A percentile compares a stretch with the other conserved stretches of the same genome.
Evolutionary conservation across 2,797 vertebrate species (phyloP).

Genomic region (Sylvilagus floridanus): DNA sequence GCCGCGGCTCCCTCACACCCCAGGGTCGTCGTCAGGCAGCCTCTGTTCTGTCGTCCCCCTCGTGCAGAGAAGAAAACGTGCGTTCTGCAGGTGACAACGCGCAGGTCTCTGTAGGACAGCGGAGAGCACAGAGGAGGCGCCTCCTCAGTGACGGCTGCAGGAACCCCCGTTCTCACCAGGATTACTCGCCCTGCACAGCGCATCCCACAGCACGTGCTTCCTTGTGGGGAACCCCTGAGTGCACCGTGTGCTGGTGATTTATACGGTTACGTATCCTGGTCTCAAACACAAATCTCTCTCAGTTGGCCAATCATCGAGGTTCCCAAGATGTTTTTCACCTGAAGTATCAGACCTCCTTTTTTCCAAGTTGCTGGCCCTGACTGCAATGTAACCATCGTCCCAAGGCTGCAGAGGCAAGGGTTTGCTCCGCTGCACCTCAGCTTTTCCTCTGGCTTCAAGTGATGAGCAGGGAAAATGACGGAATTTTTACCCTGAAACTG

Average conservation of each 20-base stretch:
- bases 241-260: slow-evolving; percentile 83
- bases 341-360: slow-evolving; percentile 61
- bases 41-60: background rate
- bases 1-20: slow-evolving; percentile 53
- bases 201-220: slow-evolving; percentile 84
- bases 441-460: slow-evolving; percentile 7
- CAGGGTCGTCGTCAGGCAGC: slow-evolving; percentile 28
- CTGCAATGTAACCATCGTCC: background rate
- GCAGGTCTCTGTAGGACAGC: slow-evolving; percentile 42
- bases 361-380: slow-evolving; percentile 47
- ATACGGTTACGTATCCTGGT: slow-evolving; percentile 84
- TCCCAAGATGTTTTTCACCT: slow-evolving; percentile 83
- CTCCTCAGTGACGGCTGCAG: slow-evolving; percentile 8
- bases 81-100: background rate
- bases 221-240: slow-evolving; percentile 81
- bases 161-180: slow-evolving; percentile 51
- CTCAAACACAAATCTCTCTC: slow-evolving; percentile 84
- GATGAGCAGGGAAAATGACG: background rate
- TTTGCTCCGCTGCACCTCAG: background rate
- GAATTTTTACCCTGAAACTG: background rate
- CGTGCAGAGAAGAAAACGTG: background rate
- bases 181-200: slow-evolving; percentile 63
- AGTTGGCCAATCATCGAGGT: slow-evolving; percentile 81
- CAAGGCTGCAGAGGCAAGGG: slow-evolving; percentile 58
- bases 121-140: background rate